Conservation (phyloP, 2,888 invertebrate genomes). For the Marasmarcha lunaedactyla region DNA sequence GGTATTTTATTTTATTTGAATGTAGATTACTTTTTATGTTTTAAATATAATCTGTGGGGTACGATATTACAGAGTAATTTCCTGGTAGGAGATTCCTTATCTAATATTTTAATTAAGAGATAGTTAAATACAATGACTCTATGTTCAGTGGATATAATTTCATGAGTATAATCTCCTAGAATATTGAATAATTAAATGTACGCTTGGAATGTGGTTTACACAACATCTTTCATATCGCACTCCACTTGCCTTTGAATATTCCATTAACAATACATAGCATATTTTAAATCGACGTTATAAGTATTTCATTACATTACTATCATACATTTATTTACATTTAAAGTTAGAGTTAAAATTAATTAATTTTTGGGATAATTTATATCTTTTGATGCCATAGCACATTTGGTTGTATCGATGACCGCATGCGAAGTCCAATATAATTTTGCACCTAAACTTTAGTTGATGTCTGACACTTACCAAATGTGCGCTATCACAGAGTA, state of each 20-base stretch:
- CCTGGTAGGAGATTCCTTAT: background rate
- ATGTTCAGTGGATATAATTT: slow-evolving; percentile 1
- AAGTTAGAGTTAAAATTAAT: slow-evolving; percentile 59
- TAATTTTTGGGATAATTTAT: slow-evolving; percentile 69
- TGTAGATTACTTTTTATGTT: slow-evolving; percentile 5
- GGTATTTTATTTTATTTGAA: slow-evolving; percentile 16
- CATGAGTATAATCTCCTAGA: slow-evolving; percentile 1
- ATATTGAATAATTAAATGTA: background rate
- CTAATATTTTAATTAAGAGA: background rate
- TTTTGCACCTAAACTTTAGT: slow-evolving; percentile 18
- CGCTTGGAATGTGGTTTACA: slow-evolving; percentile 61
- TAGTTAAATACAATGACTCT: background rate
- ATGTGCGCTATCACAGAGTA: slow-evolving; percentile 69
- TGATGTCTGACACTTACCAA: slow-evolving; percentile 10
- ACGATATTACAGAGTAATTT: background rate
- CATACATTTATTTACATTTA: slow-evolving; percentile 63
- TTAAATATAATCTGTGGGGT: background rate
- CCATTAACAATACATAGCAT: slow-evolving; percentile 10
- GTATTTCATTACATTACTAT: slow-evolving; percentile 27
- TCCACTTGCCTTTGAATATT: slow-evolving; percentile 27
- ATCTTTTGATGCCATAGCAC: slow-evolving; percentile 62
- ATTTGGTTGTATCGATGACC: slow-evolving; percentile 36
- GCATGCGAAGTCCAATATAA: slow-evolving; percentile 22
- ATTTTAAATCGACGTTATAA: slow-evolving; percentile 5
- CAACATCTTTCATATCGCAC: slow-evolving; percentile 65